Conservation (phyloP, 2,113 vertebrate genomes). For the Benitochromis conjunctus region DNA sequence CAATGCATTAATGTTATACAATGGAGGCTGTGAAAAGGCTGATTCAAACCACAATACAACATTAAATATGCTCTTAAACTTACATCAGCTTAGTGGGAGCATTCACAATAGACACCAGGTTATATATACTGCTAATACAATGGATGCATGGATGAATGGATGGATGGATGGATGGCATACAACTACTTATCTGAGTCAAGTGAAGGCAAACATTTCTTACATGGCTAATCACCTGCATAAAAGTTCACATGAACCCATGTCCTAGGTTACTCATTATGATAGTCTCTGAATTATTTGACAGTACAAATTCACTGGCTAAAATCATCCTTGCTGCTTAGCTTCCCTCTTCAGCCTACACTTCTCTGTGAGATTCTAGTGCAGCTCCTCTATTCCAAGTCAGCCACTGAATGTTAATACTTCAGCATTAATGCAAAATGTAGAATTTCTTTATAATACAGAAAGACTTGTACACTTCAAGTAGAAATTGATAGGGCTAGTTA, state of each 20-base stretch:
- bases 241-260: not conserved
- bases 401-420: not conserved
- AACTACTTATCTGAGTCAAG: not conserved
- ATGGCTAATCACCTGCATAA: not conserved
- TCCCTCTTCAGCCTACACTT: not conserved
- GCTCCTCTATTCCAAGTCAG: not conserved
- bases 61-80: not conserved
- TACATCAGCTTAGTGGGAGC: not conserved
- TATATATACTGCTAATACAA: not conserved
- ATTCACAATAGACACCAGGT: not conserved
- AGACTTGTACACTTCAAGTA: not conserved
- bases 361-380: not conserved
- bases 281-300: not conserved
- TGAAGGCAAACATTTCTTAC: not conserved
- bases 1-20: not conserved
- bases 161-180: not conserved
- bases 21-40: not conserved
- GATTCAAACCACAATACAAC: not conserved
- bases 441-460: not conserved
- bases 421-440: conserved; percentile 12
- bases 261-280: not conserved
- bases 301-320: not conserved
- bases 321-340: not conserved
- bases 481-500: not conserved
- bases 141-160: fast-evolving